These are phyloP conservation scores for Exocentrus adspersus DNA, from an alignment of 2,888 invertebrate genomes.

Conservation along the genomic window DNA sequence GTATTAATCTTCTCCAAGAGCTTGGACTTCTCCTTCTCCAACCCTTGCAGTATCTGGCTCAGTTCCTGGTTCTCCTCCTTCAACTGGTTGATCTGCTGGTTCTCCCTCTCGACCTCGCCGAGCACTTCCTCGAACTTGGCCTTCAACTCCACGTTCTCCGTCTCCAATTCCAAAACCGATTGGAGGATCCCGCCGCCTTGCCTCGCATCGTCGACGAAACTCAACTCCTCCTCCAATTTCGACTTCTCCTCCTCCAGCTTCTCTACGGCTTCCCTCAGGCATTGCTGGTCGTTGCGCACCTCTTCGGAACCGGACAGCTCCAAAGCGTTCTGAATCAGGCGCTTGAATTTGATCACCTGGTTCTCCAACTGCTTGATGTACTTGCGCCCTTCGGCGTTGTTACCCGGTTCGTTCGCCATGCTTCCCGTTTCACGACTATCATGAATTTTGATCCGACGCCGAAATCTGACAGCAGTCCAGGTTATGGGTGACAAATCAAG, in stretches of 20 bases:
- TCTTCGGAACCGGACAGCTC: constrained; percentile 39
- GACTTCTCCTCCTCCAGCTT: constrained; percentile 43
- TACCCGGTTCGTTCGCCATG: constrained; percentile 1
- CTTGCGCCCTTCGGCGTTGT: constrained; percentile 37
- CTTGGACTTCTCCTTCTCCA: constrained; percentile 39
- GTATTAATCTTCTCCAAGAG: constrained; percentile 29
- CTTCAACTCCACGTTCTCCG: constrained; percentile 39
- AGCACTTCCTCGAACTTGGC: constrained; percentile 39
- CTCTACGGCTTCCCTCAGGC: constrained; percentile 34
- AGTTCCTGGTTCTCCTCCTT: constrained; percentile 38
- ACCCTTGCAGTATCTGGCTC: constrained; percentile 31
- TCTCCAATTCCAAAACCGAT: constrained; percentile 29
- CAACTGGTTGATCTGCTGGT: constrained; percentile 34
- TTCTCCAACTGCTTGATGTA: constrained; percentile 46
- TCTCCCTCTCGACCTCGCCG: constrained; percentile 36
- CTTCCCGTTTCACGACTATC: background rate
- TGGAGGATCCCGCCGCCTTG: constrained; percentile 16
- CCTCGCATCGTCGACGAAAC: constrained; percentile 22
- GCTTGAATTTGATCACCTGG: constrained; percentile 44
- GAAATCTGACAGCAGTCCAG: background rate
- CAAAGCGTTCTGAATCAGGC: constrained; percentile 41
- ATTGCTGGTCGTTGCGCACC: constrained; percentile 33
- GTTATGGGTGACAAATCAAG: constrained; percentile 6
- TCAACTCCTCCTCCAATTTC: constrained; percentile 40
- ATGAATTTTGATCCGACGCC: constrained; percentile 12